phyloP scores from a whole-genome alignment of 2,113 vertebrate genomes.

The Amia ocellicauda region DNA sequence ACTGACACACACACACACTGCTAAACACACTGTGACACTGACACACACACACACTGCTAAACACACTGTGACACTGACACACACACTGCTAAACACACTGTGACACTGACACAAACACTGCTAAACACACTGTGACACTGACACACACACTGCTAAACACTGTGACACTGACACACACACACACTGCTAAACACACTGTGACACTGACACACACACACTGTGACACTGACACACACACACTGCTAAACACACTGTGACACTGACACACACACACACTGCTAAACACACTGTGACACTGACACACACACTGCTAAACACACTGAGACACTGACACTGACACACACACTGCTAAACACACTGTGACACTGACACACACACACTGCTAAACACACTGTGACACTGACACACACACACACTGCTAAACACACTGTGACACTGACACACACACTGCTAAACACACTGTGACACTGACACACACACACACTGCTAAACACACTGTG shows the following conservation, averaged over 20 bases:
- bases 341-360: neutral
- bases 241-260: conserved; percentile 7
- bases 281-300: too few species aligned
- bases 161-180: neutral
- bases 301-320: conserved; percentile 2
- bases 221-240: neutral
- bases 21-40: too few species aligned
- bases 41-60: neutral
- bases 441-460: conserved; percentile 2
- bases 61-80: conserved; percentile 1
- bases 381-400: conserved; percentile 7
- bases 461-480: conserved; percentile 1
- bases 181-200: conserved; percentile 7
- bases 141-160: neutral
- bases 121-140: conserved; percentile 1
- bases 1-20: neutral
- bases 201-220: neutral
- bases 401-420: too few species aligned
- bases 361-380: neutral
- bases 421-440: too few species aligned
- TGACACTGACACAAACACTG: neutral
- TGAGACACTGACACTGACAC: conserved; percentile 1
- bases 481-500: too few species aligned
- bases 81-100: neutral
- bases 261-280: too few species aligned